These are phyloP conservation scores for Metopia argyrocephala DNA, from an alignment of 2,888 invertebrate species.

Conservation along the genomic window DNA sequence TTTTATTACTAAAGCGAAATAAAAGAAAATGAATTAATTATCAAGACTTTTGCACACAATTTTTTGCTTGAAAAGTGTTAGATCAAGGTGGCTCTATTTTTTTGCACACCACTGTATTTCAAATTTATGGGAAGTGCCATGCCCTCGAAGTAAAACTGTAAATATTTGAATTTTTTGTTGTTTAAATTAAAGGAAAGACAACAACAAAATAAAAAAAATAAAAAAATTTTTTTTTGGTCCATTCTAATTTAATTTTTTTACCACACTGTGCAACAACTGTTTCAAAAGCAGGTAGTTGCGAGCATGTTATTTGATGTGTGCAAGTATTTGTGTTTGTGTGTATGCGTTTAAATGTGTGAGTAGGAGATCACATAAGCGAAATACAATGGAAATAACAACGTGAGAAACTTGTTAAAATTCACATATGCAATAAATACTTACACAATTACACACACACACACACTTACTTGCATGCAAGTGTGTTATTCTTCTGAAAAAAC, in stretches of 20 bases:
- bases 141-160: no score
- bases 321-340: neutral
- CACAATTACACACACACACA: neutral
- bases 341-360: neutral
- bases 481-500: neutral
- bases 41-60: no score
- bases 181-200: slow-evolving; percentile 22
- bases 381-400: slow-evolving; percentile 14
- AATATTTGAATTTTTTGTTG: no score
- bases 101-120: no score
- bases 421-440: neutral
- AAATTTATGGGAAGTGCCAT: no score
- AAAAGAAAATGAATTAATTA: no score
- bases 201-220: neutral
- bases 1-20: no score
- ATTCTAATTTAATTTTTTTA: neutral
- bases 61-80: no score
- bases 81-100: no score
- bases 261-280: neutral
- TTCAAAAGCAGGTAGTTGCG: neutral
- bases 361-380: neutral
- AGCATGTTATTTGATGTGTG: no score
- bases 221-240: neutral
- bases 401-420: slow-evolving; percentile 18
- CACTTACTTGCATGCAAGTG: neutral